These are phyloP conservation scores for Grallaria varia DNA, from an alignment of 2,113 vertebrate species.

Conservation along the genomic window DNA sequence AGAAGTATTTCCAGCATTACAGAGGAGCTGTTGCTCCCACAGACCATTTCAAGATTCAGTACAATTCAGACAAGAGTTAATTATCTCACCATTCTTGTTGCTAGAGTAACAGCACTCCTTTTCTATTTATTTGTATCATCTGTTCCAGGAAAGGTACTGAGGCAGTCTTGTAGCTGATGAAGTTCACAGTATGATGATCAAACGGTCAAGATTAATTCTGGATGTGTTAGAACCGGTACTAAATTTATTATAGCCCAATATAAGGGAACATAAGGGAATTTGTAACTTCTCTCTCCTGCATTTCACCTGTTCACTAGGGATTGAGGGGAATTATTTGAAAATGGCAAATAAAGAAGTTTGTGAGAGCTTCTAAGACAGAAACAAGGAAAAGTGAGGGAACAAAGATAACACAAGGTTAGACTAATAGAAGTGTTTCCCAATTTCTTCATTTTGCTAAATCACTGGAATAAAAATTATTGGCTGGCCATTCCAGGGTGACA, in stretches of 20 bases:
- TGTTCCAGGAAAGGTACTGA: constrained; percentile 1
- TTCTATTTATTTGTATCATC: constrained; percentile 33
- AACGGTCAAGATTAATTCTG: neutral
- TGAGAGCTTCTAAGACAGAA: neutral
- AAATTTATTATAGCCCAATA: neutral
- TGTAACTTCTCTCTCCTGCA: neutral
- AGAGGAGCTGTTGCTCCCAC: neutral
- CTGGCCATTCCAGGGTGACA: neutral
- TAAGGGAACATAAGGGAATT: neutral
- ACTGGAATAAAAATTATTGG: neutral
- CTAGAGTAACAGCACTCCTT: constrained; percentile 34
- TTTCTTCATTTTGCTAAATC: constrained; percentile 7
- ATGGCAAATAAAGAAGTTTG: neutral
- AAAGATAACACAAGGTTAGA: neutral
- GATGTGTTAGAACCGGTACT: neutral
- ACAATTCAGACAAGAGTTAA: neutral
- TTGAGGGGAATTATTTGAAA: neutral
- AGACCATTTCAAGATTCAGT: neutral
- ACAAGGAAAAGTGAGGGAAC: neutral
- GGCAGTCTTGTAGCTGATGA: neutral
- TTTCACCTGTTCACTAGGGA: neutral
- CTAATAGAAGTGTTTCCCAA: neutral
- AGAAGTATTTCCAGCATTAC: neutral
- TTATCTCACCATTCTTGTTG: constrained; percentile 25
- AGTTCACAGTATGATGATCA: constrained; percentile 5